These are phyloP conservation scores for Hemibates koningsi DNA, from an alignment of 2,113 vertebrate species.

Conservation along the genomic window DNA sequence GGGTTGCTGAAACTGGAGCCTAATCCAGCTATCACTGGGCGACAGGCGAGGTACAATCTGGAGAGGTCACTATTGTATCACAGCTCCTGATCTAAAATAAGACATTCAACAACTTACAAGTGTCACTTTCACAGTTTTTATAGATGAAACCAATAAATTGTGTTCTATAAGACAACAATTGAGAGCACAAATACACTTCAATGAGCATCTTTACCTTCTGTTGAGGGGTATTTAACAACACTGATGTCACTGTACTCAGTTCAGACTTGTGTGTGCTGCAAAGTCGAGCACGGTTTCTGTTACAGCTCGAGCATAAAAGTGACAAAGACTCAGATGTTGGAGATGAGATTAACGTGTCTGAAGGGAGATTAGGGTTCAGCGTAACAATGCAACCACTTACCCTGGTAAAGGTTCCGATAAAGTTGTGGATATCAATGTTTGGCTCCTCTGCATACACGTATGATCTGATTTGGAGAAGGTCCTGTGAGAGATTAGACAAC, in stretches of 20 bases:
- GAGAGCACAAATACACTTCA: background rate
- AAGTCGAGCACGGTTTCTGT: background rate
- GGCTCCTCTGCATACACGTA: constrained; percentile 94
- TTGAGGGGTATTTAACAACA: background rate
- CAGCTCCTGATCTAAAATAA: background rate
- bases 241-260: background rate
- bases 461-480: constrained; percentile 89
- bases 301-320: background rate
- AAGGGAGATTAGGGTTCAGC: background rate
- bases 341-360: background rate
- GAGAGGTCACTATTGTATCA: background rate
- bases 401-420: constrained; percentile 92
- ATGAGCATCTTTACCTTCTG: background rate
- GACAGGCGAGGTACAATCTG: background rate
- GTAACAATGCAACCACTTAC: constrained; percentile 67
- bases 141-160: background rate
- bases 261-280: background rate
- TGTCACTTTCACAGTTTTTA: background rate
- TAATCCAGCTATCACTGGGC: background rate
- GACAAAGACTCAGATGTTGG: background rate
- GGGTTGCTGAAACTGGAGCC: background rate
- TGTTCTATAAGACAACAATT: background rate
- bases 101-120: background rate
- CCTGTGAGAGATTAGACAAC: constrained; percentile 62
- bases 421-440: constrained; percentile 96